Conservation (phyloP, 2,113 vertebrate species). For the Apodemus sylvaticus region DNA sequence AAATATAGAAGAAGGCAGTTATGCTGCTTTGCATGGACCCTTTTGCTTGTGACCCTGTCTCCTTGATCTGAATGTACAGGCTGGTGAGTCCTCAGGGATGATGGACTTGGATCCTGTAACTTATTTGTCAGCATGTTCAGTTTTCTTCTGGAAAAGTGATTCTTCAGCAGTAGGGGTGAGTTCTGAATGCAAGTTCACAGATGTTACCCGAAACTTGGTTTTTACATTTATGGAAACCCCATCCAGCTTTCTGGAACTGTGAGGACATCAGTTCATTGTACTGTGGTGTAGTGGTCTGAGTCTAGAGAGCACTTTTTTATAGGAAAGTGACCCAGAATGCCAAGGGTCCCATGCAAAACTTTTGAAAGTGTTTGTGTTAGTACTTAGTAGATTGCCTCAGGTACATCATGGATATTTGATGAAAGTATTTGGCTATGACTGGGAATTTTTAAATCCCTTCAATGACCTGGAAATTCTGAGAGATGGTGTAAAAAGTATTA, state of each 20-base stretch:
- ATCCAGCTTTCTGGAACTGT: neutral
- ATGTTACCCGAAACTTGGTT: neutral
- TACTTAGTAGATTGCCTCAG: slow-evolving; percentile 40
- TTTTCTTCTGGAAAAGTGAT: slow-evolving; percentile 40
- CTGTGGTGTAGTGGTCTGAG: neutral
- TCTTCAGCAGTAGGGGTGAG: neutral
- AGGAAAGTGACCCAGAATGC: neutral
- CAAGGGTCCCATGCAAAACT: neutral
- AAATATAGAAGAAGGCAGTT: neutral
- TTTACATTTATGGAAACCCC: neutral
- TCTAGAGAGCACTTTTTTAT: slow-evolving; percentile 39
- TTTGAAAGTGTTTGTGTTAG: neutral
- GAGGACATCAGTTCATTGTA: neutral
- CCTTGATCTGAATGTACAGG: neutral
- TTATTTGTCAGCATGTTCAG: slow-evolving; percentile 20
- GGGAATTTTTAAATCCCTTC: slow-evolving; percentile 48
- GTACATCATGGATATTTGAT: slow-evolving; percentile 71
- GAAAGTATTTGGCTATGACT: slow-evolving; percentile 45
- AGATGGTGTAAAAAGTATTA: neutral
- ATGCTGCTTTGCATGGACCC: neutral
- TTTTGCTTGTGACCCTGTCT: neutral
- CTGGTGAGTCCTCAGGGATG: neutral
- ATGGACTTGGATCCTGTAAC: slow-evolving; percentile 25
- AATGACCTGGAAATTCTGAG: slow-evolving; percentile 58
- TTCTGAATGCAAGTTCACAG: slow-evolving; percentile 42